Evolutionary conservation across 2,797 vertebrate species (phyloP), one percentile per base, ranked within the genome.

Genomic region (Antrozous pallidus): DNA sequence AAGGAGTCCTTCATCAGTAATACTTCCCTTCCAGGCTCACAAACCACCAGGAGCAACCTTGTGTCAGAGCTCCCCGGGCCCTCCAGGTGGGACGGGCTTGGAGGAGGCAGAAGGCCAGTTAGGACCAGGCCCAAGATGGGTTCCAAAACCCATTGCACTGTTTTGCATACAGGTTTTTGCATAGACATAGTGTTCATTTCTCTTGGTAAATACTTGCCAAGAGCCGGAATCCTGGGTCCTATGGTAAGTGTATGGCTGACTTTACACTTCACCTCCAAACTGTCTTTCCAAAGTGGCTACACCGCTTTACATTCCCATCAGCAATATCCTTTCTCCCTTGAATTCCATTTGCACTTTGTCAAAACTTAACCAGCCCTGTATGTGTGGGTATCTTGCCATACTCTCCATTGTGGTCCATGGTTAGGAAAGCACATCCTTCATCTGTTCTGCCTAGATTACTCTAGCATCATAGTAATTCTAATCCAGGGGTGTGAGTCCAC

Each of bases 381-480:
- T 2, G 6, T 47, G 17, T 20, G n/a, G 18, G 10, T 17, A 0
- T 26, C n/a, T 56, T 61, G 51, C 51, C 18, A 28, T 9, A 5
- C 13, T 54, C 36, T 88, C 51, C 38, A 0, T 33, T 67, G 51
- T 31, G 17, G 51, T 61, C 71, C 26, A 6, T 16, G 67, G 20
- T 61, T 61, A 69, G 7, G 10, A 73, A 75, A 22, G 16, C 33
- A 47, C 73, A 67, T 40, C 20, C n/a, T 89, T 75, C 38, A 49
- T 40, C 24, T 8, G 0, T 73, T 74, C 38, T 54, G 12, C 36
- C 38, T 49, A 40, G 24, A 45, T 87, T 26, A 38, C 20, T 12
- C 45, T 8, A 33, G 81, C 33, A 65, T 78, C 75, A 47, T 28
- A 33, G n/a, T 28, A n/a, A 91, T 36, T 80, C 45, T 95, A 83